These are phyloP conservation scores for Drosophila melanosoma DNA, from an alignment of 2,888 invertebrate genomes.

Conservation along the genomic window DNA sequence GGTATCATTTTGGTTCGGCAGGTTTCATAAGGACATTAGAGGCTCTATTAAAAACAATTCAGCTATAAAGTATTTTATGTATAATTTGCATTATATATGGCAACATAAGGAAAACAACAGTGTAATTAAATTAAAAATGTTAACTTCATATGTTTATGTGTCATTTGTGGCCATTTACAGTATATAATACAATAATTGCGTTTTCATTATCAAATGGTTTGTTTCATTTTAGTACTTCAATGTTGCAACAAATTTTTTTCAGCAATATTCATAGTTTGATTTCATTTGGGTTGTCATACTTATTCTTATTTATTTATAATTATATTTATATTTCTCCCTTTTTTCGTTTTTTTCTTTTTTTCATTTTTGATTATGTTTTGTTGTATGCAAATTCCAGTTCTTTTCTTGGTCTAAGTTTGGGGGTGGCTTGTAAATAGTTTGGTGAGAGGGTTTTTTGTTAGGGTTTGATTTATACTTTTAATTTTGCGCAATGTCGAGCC, in stretches of 20 bases:
- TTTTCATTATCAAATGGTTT: constrained; percentile 23
- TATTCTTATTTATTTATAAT: constrained; percentile 16
- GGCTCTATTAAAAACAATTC: constrained; percentile 69
- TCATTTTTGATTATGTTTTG: not conserved
- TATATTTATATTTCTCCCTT: not conserved
- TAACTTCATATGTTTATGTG: constrained; percentile 65
- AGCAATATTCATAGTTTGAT: constrained; percentile 29
- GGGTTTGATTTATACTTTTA: constrained; percentile 16
- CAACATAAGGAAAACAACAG: constrained; percentile 64
- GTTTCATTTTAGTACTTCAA: constrained; percentile 73
- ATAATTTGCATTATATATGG: constrained; percentile 65
- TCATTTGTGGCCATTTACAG: constrained; percentile 69
- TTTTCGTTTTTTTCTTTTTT: too few relatives aligned
- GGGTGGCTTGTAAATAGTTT: constrained; percentile 23
- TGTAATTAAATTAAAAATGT: constrained; percentile 67
- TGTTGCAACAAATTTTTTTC: constrained; percentile 76
- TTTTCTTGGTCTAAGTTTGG: constrained; percentile 46
- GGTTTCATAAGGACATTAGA: constrained; percentile 65
- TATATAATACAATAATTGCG: constrained; percentile 69
- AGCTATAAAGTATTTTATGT: constrained; percentile 67
- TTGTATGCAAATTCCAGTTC: constrained; percentile 72
- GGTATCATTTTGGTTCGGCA: constrained; percentile 51
- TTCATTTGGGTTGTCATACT: constrained; percentile 23
- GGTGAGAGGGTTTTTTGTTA: constrained; percentile 20
- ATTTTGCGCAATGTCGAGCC: constrained; percentile 55